Evolutionary conservation across 1,140 invertebrate genomes (phyloP), one percentile per base, ranked within the genome.

Genomic region (Trichogramma pretiosum): DNA sequence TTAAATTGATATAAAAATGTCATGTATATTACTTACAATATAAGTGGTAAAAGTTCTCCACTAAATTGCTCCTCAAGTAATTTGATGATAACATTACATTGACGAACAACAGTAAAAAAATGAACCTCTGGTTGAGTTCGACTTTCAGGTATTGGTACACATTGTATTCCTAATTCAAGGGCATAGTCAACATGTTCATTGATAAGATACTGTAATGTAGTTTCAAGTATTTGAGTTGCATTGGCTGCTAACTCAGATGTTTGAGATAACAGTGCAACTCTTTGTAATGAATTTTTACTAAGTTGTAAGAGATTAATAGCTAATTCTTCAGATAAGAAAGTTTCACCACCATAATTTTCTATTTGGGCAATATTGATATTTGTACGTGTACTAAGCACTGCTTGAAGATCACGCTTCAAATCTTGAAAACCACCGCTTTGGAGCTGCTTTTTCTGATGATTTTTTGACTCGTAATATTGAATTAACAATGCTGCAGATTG

Each of bases 101-200:
- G 90, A 54, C 89, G 84, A 5, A 94, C 85, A 13, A 94, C 83
- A 65, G 91, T 88, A 62, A 98, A 97, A 72, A 98, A 98, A 65
- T 94, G 87, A 37, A 97, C 82, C 63, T 92, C 70, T 56, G 94
- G 79, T 36, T 84, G 80, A 17, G 76, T 78, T 56, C 84, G 81
- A 46, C 84, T 87, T 68, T 98, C 94, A 2, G 90, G 84, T 22
- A 93, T 82, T 0, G 95, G 93, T 50, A 98, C 85, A 38, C 81
- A 82, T 61, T 95, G 89, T 34, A 98, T 69, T 0, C 89, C 94
- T 16, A 98, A 63, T 67, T 98, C 95, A 9, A 98, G 59, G 0
- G 93, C 94, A 74, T 98, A 98, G 66, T 97, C 92, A 2, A 98
- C 85, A 65, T 98, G 93, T 60, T 98, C 93, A 13, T 82, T 81